Base-by-base conservation (phyloP, 2,797 vertebrate species). In the Allobates femoralis region DNA sequence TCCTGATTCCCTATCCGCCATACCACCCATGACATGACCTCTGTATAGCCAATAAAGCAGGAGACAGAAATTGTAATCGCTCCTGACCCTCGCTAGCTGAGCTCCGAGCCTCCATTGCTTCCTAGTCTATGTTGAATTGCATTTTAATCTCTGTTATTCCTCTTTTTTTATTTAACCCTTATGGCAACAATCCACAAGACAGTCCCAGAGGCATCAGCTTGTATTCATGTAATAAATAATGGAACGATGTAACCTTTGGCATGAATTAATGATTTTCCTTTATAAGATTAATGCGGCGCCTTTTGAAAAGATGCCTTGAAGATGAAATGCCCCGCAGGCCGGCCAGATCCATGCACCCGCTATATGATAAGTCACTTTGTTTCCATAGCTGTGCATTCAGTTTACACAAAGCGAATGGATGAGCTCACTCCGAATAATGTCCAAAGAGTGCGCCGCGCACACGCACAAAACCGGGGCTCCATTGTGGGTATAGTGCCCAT, bases 181-280 rank as follows among this genome's bases (percentile, higher is more conserved):
- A 32, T 32, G 14, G 10, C 26, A 37, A 58, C 37, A 32, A 18
- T 56, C 79, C n/a, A 51, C 23, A 21, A 69, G 32, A 30, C 80
- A 14, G 18, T 62, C 56, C 37, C 19, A 23, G 3, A 51, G 34
- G 85, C n/a, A 37, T 23, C 5, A 37, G 16, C 26, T 81, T 26
- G 56, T 53, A 64, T 80, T 60, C 28, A 74, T 73, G 41, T 46
- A 76, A 56, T 66, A 77, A 82, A 75, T 82, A 82, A 86, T 77
- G 26, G 60, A 78, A 26, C 37, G 41, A 69, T 78, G 50, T 60
- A 67, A 87, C 85, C 80, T 60, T 83, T 87, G 80, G 80, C 73
- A 34, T 32, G 21, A 78, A 78, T 82, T 83, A 87, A 83, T 87
- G 80, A 83, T 78, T 87, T 87, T 76, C 58, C n/a, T 69, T n/a